phyloP scores from a whole-genome alignment of 2,797 vertebrate genomes.

The Craterocephalus amniculus region DNA sequence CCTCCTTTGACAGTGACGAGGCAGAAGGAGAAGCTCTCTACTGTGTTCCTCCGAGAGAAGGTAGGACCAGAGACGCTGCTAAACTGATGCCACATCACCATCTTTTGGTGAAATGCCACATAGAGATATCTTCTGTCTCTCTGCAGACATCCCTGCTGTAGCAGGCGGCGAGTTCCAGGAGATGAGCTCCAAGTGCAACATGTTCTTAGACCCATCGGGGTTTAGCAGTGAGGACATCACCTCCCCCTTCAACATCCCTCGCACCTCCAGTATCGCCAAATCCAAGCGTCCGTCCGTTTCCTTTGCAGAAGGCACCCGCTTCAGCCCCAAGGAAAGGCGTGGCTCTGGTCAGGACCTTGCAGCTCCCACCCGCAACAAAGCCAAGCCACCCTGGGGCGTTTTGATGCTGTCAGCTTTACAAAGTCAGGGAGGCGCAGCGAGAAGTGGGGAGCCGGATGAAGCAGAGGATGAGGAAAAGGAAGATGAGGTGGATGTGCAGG shows the following conservation, averaged over 20 bases:
- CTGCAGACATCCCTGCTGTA: conserved; percentile 80
- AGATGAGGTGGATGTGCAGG: conserved; percentile 47
- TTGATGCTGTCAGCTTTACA: conserved; percentile 77
- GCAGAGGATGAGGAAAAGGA: conserved; percentile 57
- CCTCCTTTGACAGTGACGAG: conserved; percentile 90
- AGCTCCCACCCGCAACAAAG: conserved; percentile 75
- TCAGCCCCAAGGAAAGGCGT: conserved; percentile 82
- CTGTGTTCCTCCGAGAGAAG: conserved; percentile 89
- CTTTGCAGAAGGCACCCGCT: conserved; percentile 97
- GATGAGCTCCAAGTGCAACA: conserved; percentile 82
- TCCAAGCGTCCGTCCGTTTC: conserved; percentile 95
- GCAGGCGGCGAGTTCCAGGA: conserved; percentile 86
- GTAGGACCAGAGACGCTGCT: conserved; percentile 38
- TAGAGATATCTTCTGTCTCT: conserved; percentile 6
- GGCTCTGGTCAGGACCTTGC: conserved; percentile 82
- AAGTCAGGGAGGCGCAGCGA: conserved; percentile 54
- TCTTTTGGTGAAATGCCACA: conserved; percentile 7
- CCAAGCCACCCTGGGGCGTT: conserved; percentile 83
- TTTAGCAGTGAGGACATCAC: conserved; percentile 87
- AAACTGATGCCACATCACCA: not conserved
- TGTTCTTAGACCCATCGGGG: conserved; percentile 83
- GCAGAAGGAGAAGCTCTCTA: conserved; percentile 88
- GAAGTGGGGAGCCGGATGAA: conserved; percentile 53
- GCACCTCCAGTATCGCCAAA: conserved; percentile 95
- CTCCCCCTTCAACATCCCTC: conserved; percentile 90